These are phyloP conservation scores for Phaethon lepturus DNA, from an alignment of 2,113 vertebrate species.

Conservation along the genomic window DNA sequence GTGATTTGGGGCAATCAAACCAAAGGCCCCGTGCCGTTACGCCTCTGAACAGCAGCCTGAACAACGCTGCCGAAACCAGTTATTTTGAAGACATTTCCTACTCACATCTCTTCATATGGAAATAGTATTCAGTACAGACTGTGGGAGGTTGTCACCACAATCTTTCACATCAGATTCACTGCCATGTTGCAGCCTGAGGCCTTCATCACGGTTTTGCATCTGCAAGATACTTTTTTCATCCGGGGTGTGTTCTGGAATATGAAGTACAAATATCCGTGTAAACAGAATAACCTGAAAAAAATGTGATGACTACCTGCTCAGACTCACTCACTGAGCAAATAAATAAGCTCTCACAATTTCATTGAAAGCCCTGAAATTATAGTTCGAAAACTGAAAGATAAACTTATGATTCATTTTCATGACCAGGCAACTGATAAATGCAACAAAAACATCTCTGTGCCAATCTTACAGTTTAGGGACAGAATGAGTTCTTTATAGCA, in stretches of 20 bases:
- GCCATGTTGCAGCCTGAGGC: neutral
- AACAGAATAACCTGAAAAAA: neutral
- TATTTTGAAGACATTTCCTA: neutral
- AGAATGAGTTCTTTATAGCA: neutral
- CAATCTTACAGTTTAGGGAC: neutral
- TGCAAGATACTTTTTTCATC: neutral
- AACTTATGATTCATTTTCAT: neutral
- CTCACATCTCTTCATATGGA: neutral
- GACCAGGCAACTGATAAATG: neutral
- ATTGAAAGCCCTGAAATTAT: neutral
- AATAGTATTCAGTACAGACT: neutral
- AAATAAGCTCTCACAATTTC: neutral
- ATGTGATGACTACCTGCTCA: neutral
- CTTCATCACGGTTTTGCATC: neutral
- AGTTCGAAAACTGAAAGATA: neutral
- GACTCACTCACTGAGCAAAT: neutral
- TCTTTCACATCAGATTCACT: neutral
- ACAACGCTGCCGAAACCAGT: neutral
- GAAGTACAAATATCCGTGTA: neutral
- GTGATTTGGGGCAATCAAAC: neutral
- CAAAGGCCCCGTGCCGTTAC: neutral
- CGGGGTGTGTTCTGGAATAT: neutral
- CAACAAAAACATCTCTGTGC: neutral
- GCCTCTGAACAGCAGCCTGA: neutral
- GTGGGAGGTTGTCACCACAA: neutral